Percentiles rank a stretch among this genome's conserved stretches.
These are phyloP conservation scores for Lerista edwardsae DNA, from an alignment of 2,797 vertebrate species.

Conservation along the genomic window DNA sequence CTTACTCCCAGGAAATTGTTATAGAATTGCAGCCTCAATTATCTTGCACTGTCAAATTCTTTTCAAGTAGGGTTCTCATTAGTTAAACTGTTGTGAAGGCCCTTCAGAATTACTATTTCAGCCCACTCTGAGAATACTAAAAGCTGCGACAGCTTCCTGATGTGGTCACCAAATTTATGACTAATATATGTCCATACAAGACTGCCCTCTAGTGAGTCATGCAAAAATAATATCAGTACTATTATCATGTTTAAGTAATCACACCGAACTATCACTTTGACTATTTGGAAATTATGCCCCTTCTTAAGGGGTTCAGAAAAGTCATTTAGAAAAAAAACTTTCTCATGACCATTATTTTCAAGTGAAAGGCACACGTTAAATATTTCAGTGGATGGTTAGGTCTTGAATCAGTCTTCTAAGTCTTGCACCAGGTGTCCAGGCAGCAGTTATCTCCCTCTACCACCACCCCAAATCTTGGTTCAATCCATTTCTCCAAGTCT, in stretches of 20 bases:
- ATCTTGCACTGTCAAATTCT: background rate
- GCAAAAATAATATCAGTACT: background rate
- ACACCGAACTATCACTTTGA: background rate
- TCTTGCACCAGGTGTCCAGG: background rate
- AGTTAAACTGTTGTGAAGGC: background rate
- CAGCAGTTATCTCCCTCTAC: background rate
- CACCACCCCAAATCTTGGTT: background rate
- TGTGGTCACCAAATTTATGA: background rate
- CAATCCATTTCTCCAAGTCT: background rate
- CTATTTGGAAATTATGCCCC: background rate
- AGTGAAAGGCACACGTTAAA: background rate
- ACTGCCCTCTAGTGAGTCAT: constrained; percentile 32
- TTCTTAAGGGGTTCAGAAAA: background rate
- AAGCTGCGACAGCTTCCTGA: background rate
- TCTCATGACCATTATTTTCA: background rate
- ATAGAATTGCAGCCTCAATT: background rate
- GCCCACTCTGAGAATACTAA: rapidly evolving
- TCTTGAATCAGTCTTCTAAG: background rate
- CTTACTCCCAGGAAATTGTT: too few relatives aligned
- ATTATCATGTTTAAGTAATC: too few relatives aligned
- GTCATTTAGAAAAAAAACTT: background rate
- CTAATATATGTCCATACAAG: background rate
- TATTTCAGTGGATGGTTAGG: background rate
- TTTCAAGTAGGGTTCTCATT: background rate
- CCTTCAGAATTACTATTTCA: background rate